A percentile compares a stretch with the other conserved stretches of the same genome.
Conservation (phyloP, 2,888 invertebrate genomes). For the Phyllotreta cruciferae region DNA sequence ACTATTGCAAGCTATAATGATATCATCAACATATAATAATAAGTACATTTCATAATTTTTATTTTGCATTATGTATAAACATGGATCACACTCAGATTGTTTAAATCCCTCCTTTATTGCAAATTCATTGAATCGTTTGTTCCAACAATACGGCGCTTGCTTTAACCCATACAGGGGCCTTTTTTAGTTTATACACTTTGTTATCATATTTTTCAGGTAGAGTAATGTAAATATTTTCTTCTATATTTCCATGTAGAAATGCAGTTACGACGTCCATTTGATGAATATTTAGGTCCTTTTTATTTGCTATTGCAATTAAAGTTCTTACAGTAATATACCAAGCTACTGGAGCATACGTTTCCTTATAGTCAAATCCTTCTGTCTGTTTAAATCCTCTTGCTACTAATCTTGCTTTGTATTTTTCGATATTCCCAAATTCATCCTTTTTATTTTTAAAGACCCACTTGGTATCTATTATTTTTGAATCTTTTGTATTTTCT, state of each 20-base stretch:
- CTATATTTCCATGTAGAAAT: slow-evolving; percentile 29
- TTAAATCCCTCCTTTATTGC: slow-evolving; percentile 13
- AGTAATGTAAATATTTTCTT: slow-evolving; percentile 27
- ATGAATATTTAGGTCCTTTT: slow-evolving; percentile 31
- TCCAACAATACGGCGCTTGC: slow-evolving; percentile 26
- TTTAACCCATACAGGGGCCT: slow-evolving; percentile 23
- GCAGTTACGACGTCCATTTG: slow-evolving; percentile 37
- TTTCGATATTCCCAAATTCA: too few relatives aligned
- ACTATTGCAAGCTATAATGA: slow-evolving; percentile 26
- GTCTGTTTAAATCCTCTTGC: slow-evolving; percentile 41
- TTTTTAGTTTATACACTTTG: slow-evolving; percentile 15
- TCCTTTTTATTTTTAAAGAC: slow-evolving; percentile 36
- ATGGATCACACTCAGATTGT: slow-evolving; percentile 25
- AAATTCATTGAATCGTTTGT: slow-evolving; percentile 4
- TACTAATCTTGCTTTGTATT: slow-evolving; percentile 41
- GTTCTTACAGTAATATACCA: slow-evolving; percentile 40
- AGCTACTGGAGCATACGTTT: slow-evolving; percentile 42
- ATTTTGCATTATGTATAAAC: slow-evolving; percentile 28
- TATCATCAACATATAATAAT: slow-evolving; percentile 31
- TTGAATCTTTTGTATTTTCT: slow-evolving; percentile 25
- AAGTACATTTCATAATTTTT: slow-evolving; percentile 25
- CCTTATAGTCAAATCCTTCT: too few relatives aligned
- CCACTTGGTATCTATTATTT: slow-evolving; percentile 42
- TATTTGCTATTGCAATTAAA: slow-evolving; percentile 35
- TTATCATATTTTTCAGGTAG: slow-evolving; percentile 12